Base-by-base conservation (phyloP, 2,797 vertebrate genomes). In the Limnodromus scolopaceus region DNA sequence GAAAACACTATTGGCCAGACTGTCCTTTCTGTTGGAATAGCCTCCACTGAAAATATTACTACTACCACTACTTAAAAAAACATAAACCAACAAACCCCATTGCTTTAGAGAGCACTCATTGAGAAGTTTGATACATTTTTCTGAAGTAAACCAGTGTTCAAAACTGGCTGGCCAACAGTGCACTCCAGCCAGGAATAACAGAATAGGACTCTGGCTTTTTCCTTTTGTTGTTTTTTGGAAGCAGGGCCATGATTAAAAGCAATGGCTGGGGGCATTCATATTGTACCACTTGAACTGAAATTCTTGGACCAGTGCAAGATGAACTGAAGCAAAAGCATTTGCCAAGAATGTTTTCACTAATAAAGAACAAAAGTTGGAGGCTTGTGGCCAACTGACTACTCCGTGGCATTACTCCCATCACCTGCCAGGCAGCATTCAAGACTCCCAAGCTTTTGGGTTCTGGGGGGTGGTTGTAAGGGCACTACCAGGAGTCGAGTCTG, bases 241-340 rank as follows among this genome's bases (percentile, higher is more conserved):
- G 11, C 28, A 83, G 19, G n/a, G 14, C 8, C 20, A 46, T 48
- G 30, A 89, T 83, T 92, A 83, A 69, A 28, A 80, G 32, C 16
- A 91, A 83, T 32, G 38, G n/a, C 30, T 77, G 19, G 6, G 30
- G 49, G 7, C 38, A 80, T 85, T 92, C 68, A 28, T 80, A n/a
- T 54, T 91, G 34, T 63, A 22, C 41, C 58, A 75, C 71, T 88
- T 89, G 87, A 95, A 72, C 57, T 71, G 64, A 39, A 95, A 48
- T 89, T 89, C 46, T 86, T 91, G 76, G 63, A 66, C 9, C 7
- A 38, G 19, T 9, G 53, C 16, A 94, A 90, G 61, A 65, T 66
- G 74, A 89, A 49, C 32, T 65, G 75, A 95, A 93, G 43, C 15
- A 46, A 84, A 74, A 74, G 2, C 6, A 24, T 82, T 81, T 88